These are phyloP conservation scores for Notocelia uddmanniana DNA, from an alignment of 2,888 invertebrate species.

Conservation along the genomic window DNA sequence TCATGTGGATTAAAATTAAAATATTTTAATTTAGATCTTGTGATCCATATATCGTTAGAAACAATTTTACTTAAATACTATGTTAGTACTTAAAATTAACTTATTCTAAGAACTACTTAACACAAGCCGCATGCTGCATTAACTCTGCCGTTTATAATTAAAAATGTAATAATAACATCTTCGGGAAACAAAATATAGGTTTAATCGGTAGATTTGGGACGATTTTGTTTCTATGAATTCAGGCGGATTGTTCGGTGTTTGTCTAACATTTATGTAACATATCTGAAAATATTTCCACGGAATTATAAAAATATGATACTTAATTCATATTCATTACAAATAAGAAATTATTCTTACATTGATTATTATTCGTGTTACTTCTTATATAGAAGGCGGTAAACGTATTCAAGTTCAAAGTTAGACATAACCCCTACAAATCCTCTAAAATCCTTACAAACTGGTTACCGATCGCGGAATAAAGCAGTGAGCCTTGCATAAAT, in stretches of 20 bases:
- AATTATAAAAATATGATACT: too few species aligned
- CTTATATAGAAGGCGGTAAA: background rate
- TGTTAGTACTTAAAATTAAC: too few species aligned
- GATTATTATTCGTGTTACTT: background rate
- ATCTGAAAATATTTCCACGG: background rate
- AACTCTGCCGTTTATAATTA: background rate
- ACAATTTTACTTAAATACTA: too few species aligned
- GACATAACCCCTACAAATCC: constrained; percentile 52
- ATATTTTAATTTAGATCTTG: too few species aligned
- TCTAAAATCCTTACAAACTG: constrained; percentile 62
- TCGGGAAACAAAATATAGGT: background rate
- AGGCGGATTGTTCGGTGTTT: background rate
- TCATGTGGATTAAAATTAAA: too few species aligned
- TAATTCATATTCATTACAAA: background rate
- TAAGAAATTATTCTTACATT: background rate
- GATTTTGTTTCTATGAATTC: background rate
- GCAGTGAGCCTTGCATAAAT: constrained; percentile 77
- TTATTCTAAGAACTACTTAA: too few species aligned
- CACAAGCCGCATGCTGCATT: too few species aligned
- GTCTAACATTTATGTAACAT: background rate
- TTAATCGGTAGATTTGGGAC: too few species aligned
- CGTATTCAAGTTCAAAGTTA: constrained; percentile 8
- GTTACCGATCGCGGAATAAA: constrained; percentile 58
- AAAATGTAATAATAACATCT: background rate
- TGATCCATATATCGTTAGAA: too few species aligned